A percentile compares a stretch with the other conserved stretches of the same genome.
Conservation (phyloP, 1,140 invertebrate species). For the Harlomillsia oculata region DNA sequence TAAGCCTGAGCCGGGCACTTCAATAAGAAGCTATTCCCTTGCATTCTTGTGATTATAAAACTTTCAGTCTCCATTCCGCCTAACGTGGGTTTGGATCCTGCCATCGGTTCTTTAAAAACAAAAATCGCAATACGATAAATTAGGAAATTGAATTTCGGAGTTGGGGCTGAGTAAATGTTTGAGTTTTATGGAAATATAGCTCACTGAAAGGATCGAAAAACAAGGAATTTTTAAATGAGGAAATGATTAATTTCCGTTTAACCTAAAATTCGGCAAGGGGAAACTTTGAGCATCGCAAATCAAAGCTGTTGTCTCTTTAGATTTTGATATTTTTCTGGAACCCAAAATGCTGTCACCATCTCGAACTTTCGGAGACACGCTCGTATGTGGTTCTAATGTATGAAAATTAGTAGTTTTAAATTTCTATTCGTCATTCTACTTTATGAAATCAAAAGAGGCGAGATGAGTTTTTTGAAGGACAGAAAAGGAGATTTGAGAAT, state of each 20-base stretch:
- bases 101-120: constrained; percentile 27
- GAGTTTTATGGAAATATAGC: too few relatives aligned
- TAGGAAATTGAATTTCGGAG: too few relatives aligned
- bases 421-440: too few relatives aligned
- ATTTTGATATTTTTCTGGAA: neutral
- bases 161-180: too few relatives aligned
- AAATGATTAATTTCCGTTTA: too few relatives aligned
- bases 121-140: too few relatives aligned
- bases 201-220: too few relatives aligned
- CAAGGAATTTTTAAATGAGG: too few relatives aligned
- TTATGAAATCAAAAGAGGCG: too few relatives aligned
- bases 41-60: constrained; percentile 23
- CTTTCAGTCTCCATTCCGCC: constrained; percentile 10
- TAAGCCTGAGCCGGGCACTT: constrained; percentile 50
- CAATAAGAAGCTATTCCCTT: constrained; percentile 35
- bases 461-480: too few relatives aligned
- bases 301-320: constrained; percentile 1
- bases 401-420: too few relatives aligned
- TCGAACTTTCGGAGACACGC: constrained; percentile 12
- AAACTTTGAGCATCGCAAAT: constrained; percentile 26
- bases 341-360: constrained; percentile 1
- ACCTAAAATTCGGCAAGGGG: constrained; percentile 30
- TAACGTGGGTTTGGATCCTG: constrained; percentile 19
- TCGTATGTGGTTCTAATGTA: constrained; percentile 14
- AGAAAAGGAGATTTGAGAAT: too few relatives aligned